A percentile compares a stretch with the other conserved stretches of the same genome.
Conservation (phyloP, 2,113 vertebrate species). For the Chaetops frenatus region DNA sequence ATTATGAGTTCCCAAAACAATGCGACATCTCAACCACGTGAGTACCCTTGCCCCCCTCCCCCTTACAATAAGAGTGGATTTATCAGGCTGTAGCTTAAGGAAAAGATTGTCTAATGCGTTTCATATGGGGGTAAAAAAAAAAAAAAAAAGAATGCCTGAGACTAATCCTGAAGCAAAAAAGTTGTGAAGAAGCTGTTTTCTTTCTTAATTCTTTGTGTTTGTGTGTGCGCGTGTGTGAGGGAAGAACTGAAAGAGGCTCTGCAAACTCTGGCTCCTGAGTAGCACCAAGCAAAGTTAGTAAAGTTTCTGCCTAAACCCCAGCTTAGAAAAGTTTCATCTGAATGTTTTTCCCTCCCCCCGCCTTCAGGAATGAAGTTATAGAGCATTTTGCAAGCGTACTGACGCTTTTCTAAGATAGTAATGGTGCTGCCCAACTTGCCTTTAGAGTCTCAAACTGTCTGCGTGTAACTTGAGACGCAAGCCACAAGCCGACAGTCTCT, state of each 20-base stretch:
- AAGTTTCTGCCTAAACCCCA: neutral
- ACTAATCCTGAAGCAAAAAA: neutral
- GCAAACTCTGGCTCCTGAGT: neutral
- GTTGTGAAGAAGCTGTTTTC: neutral
- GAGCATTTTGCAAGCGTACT: neutral
- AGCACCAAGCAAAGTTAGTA: neutral
- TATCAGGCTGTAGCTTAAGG: neutral
- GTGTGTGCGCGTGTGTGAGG: neutral
- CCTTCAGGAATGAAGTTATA: constrained; percentile 16
- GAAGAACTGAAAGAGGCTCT: neutral
- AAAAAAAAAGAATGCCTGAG: neutral
- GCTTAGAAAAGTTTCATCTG: constrained; percentile 7
- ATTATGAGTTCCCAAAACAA: constrained; percentile 59
- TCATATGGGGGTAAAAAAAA: neutral
- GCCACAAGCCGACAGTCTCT: constrained; percentile 54
- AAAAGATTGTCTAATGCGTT: neutral
- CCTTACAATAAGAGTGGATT: neutral
- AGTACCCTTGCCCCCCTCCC: constrained; percentile 44
- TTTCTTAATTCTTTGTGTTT: neutral
- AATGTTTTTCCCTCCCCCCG: neutral
- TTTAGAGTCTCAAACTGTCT: constrained; percentile 13
- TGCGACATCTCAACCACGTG: constrained; percentile 46
- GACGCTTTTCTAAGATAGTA: constrained; percentile 1
- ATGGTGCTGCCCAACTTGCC: neutral
- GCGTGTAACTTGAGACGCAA: constrained; percentile 57